Evolutionary conservation across 2,888 invertebrate genomes (phyloP), one percentile per base, ranked within the genome.

Genomic region (Tridacna gigas): DNA sequence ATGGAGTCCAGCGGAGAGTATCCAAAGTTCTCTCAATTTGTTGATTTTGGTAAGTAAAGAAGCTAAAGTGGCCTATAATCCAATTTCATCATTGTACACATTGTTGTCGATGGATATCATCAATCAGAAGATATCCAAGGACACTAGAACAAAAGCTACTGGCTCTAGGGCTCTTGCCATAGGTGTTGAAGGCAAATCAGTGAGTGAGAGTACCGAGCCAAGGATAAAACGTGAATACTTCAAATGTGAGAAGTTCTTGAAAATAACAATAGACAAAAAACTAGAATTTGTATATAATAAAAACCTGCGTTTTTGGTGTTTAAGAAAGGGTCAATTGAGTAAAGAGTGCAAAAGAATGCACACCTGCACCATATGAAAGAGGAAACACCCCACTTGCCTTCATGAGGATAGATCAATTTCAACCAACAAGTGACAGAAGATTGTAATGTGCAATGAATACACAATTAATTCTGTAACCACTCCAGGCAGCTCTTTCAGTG

Each of bases 361-460:
- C 18, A 79, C 60, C 13, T 74, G 79, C 66, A 28, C 5, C 20
- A 74, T 15, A 25, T 79, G 79, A 51, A 63, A 66, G 47, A 26
- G n/a, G n/a, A 48, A 37, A 66, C 74, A 79, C 74, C 79, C 79
- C 18, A 66, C 79, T 25, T 79, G 79, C 74, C 69, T 79, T 48
- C 79, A 74, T 74, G 74, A 79, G 51, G 65, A 74, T 47, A 45
- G 74, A 5, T 37, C 65, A 20, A 13, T n/a, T 15, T n/a, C 20
- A 25, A 63, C 28, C 18, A 63, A 45, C 28, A 15, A 63, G 13
- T n/a, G 22, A 63, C 12, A 18, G 9, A 11, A 18, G 13, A 63
- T 11, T 18, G 15, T 18, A 28, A 37, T 15, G 63, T 22, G 25
- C 13, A 61, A 11, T 13, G 25, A 7, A 47, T 22, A 18, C n/a